phyloP scores from a whole-genome alignment of 2,113 vertebrate genomes.

The Syngnathus typhle region DNA sequence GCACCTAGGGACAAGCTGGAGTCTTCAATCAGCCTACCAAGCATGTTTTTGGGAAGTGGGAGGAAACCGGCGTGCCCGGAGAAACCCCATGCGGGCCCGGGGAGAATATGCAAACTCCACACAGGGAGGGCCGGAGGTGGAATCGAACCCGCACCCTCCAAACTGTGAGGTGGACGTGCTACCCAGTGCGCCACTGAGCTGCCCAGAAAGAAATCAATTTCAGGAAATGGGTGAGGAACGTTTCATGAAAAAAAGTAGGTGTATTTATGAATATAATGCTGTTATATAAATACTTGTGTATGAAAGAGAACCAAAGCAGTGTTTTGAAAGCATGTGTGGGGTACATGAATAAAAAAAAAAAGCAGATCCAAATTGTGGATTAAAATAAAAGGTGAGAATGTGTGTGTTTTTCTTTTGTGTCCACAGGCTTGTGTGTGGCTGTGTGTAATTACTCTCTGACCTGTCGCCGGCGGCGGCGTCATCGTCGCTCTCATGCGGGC shows the following conservation, averaged over 20 bases:
- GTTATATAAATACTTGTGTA: not conserved
- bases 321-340: not conserved
- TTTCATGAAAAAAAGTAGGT: not conserved
- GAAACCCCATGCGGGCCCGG: no score
- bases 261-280: not conserved
- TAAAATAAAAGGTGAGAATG: not conserved
- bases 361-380: not conserved
- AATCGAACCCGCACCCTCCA: no score
- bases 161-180: no score
- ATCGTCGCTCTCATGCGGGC: constrained; percentile 29
- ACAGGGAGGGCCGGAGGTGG: no score
- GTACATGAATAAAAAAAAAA: not conserved
- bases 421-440: constrained; percentile 33
- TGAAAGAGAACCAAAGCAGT: not conserved
- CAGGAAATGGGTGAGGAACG: not conserved
- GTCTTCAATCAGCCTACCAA: no score
- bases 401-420: not conserved
- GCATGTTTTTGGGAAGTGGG: no score
- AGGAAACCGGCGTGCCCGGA: no score
- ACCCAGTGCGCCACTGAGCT: no score
- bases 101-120: no score
- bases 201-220: not conserved
- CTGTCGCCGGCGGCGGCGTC: constrained; percentile 42
- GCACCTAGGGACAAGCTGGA: no score
- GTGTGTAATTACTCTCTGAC: constrained; percentile 51